Evolutionary conservation across 2,113 vertebrate genomes (phyloP).

Genomic region (Synodontis membranacea): DNA sequence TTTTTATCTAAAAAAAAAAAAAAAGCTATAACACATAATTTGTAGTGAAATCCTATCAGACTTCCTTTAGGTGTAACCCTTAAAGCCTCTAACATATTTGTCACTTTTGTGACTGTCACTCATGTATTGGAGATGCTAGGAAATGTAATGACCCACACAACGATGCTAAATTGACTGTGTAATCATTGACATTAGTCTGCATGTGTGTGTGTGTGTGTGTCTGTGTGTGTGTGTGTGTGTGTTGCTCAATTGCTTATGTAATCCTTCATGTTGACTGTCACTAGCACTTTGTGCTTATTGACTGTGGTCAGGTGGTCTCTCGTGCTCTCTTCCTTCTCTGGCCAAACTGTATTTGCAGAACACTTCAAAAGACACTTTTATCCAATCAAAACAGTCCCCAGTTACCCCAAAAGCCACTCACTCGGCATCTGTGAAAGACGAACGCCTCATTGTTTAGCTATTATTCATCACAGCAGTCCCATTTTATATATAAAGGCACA

Average conservation of each 20-base stretch:
- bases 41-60: neutral
- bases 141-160: conserved; percentile 34
- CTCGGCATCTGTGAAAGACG: conserved; percentile 8
- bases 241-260: conserved; percentile 47
- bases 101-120: conserved; percentile 10
- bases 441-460: conserved; percentile 25
- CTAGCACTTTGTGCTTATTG: conserved; percentile 45
- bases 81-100: conserved; percentile 15
- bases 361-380: conserved; percentile 41
- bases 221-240: conserved; percentile 32
- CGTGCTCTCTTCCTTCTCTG: conserved; percentile 20
- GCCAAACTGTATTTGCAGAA: conserved; percentile 35
- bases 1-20: neutral
- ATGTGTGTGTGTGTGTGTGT: conserved; percentile 13
- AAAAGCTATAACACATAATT: neutral
- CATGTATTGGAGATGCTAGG: conserved; percentile 13
- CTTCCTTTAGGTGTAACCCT: neutral
- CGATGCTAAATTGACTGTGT: conserved; percentile 43
- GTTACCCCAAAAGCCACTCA: conserved; percentile 31
- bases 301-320: conserved; percentile 33
- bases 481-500: conserved; percentile 12
- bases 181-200: conserved; percentile 36
- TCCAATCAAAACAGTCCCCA: conserved; percentile 22
- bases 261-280: conserved; percentile 44
- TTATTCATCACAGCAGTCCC: conserved; percentile 17